Base-by-base conservation (phyloP, 2,888 invertebrate genomes). In the Stenurella melanura region DNA sequence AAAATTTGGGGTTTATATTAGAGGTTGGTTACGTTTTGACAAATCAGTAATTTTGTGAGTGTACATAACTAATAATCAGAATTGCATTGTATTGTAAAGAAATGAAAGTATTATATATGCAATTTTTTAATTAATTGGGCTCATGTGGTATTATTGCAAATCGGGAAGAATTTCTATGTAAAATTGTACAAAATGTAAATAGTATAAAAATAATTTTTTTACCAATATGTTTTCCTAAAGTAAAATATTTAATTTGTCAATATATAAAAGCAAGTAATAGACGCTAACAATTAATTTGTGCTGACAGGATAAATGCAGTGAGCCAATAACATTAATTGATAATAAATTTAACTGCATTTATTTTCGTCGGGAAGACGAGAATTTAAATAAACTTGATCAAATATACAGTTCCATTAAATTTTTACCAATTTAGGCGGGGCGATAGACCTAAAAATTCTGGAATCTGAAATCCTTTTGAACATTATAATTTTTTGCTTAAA, bases 141-240 rank as follows among this genome's bases (percentile, higher is more conserved):
- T 61, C 69, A 77, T 74, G 70, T 79, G 74, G 67, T 80, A 76
- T 75, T 77, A 67, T 26, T 26, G 21, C 21, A 26, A 26, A 26
- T 72, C 76, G n/a, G 34, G 30, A 26, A 11, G 26, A 66, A 66
- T 56, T 64, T 56, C 18, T 10, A 67, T 73, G 67, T 73, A 75
- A 75, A 67, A 76, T 81, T 84, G 85, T 85, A 84, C 83, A 85
- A 84, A 85, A 81, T 84, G 84, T 85, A 85, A 83, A 84, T 83
- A 83, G 79, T 83, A 83, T 81, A 84, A 79, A 83, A 79, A 83
- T 80, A 84, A 83, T 83, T 83, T 84, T 34, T 84, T 83, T 83
- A 83, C 83, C 81, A 82, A 80, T 83, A 80, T 79, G 79, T 81
- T 83, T 76, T 74, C 73, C 68, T 63, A 63, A 72, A 50, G 50